Conservation (phyloP, 2,888 invertebrate species). For the Drosophila antonietae region DNA sequence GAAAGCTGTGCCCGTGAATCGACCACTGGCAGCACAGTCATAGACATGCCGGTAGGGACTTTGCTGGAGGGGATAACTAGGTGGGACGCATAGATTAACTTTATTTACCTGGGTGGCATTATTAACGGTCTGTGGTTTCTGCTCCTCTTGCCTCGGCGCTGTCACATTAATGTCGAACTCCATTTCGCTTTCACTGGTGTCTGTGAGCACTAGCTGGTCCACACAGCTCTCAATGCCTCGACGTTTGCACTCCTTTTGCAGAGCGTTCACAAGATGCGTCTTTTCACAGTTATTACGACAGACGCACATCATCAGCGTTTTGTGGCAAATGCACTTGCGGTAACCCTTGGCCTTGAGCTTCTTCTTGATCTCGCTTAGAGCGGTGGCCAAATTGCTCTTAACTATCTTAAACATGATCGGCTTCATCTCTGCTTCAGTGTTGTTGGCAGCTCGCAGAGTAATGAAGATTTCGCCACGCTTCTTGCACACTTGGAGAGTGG, state of each 20-base stretch:
- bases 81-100: conserved; percentile 81
- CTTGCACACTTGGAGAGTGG: conserved; percentile 88
- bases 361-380: conserved; percentile 86
- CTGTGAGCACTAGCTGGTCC: conserved; percentile 75
- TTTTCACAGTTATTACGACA: conserved; percentile 81
- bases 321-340: conserved; percentile 86
- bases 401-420: conserved; percentile 89
- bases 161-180: conserved; percentile 90
- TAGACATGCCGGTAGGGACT: conserved; percentile 65
- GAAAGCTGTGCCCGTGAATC: conserved; percentile 48
- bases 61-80: conserved; percentile 52
- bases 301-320: conserved; percentile 83
- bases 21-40: conserved; percentile 72
- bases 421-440: conserved; percentile 73
- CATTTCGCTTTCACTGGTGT: conserved; percentile 85
- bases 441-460: conserved; percentile 77
- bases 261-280: conserved; percentile 85
- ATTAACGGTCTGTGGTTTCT: conserved; percentile 73
- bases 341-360: conserved; percentile 86
- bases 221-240: conserved; percentile 63
- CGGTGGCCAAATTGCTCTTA: conserved; percentile 86
- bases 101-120: conserved; percentile 87
- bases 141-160: conserved; percentile 86
- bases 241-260: conserved; percentile 84
- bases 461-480: conserved; percentile 88